Percentiles rank a stretch among this genome's conserved stretches.
These are phyloP conservation scores for Heliconius himera DNA, from an alignment of 1,140 invertebrate species.

Conservation along the genomic window DNA sequence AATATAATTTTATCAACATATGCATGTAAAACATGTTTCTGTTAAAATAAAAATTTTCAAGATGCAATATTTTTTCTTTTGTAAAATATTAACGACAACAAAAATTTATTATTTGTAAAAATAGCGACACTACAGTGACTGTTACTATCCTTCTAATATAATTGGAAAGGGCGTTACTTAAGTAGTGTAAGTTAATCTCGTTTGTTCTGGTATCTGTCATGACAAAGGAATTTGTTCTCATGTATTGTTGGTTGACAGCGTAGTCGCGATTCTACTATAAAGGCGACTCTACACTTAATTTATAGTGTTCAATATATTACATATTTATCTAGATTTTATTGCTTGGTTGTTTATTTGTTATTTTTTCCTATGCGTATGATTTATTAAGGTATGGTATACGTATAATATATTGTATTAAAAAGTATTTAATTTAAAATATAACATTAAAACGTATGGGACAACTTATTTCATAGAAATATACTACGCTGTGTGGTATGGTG, in stretches of 20 bases:
- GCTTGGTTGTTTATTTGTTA: neutral
- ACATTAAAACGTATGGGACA: neutral
- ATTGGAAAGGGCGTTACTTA: conserved; percentile 32
- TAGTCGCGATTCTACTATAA: conserved; percentile 45
- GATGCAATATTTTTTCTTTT: neutral
- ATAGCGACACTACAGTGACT: neutral
- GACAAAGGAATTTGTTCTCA: conserved; percentile 62
- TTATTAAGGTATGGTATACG: neutral
- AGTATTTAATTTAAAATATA: neutral
- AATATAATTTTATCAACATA: too few relatives aligned
- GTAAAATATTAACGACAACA: neutral
- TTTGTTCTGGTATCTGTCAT: conserved; percentile 65
- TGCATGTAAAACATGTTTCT: too few relatives aligned
- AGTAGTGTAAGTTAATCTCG: conserved; percentile 53
- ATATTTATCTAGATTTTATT: neutral
- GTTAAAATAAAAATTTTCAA: neutral
- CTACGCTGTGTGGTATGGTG: neutral
- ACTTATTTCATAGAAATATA: neutral
- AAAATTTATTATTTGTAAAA: neutral
- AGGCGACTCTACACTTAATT: conserved; percentile 1
- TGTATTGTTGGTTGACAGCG: conserved; percentile 53
- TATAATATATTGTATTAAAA: neutral
- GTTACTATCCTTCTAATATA: conserved; percentile 20
- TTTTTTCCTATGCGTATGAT: neutral
- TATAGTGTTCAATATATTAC: neutral